Evolutionary conservation across 2,888 invertebrate genomes (phyloP).

Genomic region (Chromoteleia sp.): DNA sequence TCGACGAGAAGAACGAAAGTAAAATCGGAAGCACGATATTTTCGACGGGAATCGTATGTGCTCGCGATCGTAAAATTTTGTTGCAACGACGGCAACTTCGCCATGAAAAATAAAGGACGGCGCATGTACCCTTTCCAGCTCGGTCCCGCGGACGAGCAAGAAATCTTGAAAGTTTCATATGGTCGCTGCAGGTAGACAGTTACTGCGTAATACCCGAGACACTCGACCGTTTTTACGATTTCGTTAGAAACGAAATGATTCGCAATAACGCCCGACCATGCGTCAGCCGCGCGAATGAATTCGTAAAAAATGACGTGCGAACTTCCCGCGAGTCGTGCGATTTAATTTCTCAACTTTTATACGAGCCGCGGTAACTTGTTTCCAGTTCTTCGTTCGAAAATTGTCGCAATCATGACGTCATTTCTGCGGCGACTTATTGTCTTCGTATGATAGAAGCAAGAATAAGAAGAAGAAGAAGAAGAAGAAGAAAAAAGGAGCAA

Average conservation of each 20-base stretch:
- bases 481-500: too few species aligned
- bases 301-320: constrained; percentile 39
- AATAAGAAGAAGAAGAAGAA: too few species aligned
- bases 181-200: constrained; percentile 50
- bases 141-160: constrained; percentile 13
- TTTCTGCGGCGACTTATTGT: too few species aligned
- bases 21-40: constrained; percentile 57
- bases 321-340: background rate
- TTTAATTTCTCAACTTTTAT: constrained; percentile 3
- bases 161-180: constrained; percentile 65
- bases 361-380: background rate
- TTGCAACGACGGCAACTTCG: constrained; percentile 37
- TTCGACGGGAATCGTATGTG: constrained; percentile 44
- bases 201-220: constrained; percentile 42
- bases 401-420: too few species aligned
- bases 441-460: too few species aligned
- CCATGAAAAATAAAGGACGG: constrained; percentile 60
- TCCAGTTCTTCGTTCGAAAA: too few species aligned
- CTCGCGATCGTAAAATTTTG: constrained; percentile 61
- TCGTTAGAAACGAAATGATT: constrained; percentile 47
- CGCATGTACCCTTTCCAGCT: constrained; percentile 37
- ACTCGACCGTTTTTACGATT: constrained; percentile 42
- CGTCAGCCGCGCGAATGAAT: constrained; percentile 38
- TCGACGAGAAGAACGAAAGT: constrained; percentile 33
- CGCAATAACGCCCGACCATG: constrained; percentile 39